Percentiles rank a stretch among this genome's conserved stretches.
Conservation (phyloP, 2,888 invertebrate genomes). For the Athalia circularis region DNA sequence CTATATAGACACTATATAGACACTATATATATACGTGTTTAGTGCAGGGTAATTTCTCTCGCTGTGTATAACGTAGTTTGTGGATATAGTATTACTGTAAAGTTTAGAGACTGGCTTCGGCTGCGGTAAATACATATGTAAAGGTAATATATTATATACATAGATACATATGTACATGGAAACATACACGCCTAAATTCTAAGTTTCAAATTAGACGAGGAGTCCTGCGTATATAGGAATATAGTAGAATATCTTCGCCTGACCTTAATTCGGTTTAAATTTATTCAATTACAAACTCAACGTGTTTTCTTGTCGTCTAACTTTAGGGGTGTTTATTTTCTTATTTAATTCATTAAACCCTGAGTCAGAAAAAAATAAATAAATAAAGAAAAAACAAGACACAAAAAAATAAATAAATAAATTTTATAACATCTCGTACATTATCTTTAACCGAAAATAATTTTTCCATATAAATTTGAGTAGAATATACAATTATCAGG, state of each 20-base stretch:
- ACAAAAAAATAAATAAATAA: neutral
- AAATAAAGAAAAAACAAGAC: neutral
- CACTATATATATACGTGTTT: slow-evolving; percentile 20
- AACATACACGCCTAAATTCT: slow-evolving; percentile 25
- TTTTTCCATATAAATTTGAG: too few species aligned
- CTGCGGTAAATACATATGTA: neutral
- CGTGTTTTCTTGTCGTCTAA: neutral
- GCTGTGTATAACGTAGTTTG: too few species aligned
- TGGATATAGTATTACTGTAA: slow-evolving; percentile 1
- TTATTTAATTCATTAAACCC: neutral
- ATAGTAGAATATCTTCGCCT: slow-evolving; percentile 24
- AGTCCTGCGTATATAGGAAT: neutral
- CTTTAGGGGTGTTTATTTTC: slow-evolving; percentile 24
- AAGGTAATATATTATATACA: neutral
- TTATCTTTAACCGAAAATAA: too few species aligned
- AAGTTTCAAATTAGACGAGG: slow-evolving; percentile 38
- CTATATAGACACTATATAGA: neutral
- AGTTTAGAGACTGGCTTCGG: slow-evolving; percentile 24
- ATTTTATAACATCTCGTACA: too few species aligned
- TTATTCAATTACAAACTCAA: slow-evolving; percentile 42
- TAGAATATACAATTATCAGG: too few species aligned
- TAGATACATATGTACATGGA: neutral
- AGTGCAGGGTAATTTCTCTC: neutral
- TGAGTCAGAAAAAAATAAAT: too few species aligned
- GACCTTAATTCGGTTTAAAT: slow-evolving; percentile 45